A percentile compares a stretch with the other conserved stretches of the same genome.
Conservation (phyloP, 2,113 vertebrate genomes). For the Oplegnathus fasciatus region DNA sequence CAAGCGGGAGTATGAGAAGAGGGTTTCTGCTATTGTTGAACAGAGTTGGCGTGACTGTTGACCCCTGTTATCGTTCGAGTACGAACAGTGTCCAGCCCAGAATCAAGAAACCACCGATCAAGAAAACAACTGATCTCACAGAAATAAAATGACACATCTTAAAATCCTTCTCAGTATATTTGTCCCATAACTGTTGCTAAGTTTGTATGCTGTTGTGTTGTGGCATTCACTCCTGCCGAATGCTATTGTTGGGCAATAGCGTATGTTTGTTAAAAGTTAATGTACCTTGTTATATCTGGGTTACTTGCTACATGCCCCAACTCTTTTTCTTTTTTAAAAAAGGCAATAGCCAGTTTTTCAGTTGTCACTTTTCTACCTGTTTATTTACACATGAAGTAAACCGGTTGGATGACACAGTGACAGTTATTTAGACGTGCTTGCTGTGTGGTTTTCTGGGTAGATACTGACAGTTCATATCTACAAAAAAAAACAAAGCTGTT, state of each 20-base stretch:
- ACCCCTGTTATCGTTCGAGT: conserved; percentile 83
- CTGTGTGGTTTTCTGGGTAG: conserved; percentile 73
- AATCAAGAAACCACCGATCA: conserved; percentile 84
- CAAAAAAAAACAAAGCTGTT: conserved; percentile 40
- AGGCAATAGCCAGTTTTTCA: conserved; percentile 22
- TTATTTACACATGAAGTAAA: conserved; percentile 48
- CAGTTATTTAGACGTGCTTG: conserved; percentile 61
- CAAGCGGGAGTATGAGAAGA: conserved; percentile 98
- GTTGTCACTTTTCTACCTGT: conserved; percentile 55
- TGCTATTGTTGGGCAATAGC: conserved; percentile 88
- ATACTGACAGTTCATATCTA: conserved; percentile 47
- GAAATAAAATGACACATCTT: conserved; percentile 73
- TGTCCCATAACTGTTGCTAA: conserved; percentile 91
- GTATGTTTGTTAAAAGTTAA: conserved; percentile 89
- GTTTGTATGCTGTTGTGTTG: conserved; percentile 92
- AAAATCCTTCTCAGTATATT: conserved; percentile 87
- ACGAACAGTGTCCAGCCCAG: conserved; percentile 90
- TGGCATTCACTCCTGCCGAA: conserved; percentile 87
- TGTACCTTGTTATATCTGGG: conserved; percentile 92
- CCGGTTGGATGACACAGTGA: conserved; percentile 52
- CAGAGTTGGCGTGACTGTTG: conserved; percentile 99
- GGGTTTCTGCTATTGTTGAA: conserved; percentile 99
- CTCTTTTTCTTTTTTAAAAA: conserved; percentile 14
- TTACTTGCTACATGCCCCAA: conserved; percentile 89
- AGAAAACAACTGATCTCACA: conserved; percentile 66